Evolutionary conservation across 92 coral and sea anemone species (phyloP).

Genomic region (Phenganax stokvisi): DNA sequence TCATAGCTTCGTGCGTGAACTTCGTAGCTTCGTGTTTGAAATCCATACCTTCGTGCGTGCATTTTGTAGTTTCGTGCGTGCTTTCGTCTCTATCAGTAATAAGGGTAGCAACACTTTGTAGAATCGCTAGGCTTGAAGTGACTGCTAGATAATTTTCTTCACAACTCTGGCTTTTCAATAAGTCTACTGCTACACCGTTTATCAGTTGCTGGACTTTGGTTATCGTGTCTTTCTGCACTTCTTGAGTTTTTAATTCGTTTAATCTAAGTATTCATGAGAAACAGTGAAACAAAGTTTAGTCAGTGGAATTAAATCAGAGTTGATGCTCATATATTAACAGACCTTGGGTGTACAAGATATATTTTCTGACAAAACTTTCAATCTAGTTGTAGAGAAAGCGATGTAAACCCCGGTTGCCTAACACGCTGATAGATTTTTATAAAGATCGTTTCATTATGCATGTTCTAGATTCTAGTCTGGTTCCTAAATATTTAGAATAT

Average conservation of each 20-base stretch:
- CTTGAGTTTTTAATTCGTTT: not conserved
- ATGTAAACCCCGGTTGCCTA: no score
- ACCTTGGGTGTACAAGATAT: no score
- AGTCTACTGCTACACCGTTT: not conserved
- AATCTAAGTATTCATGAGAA: not conserved
- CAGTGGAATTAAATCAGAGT: no score
- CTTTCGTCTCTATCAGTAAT: not conserved
- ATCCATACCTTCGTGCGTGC: not conserved
- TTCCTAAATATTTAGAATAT: not conserved
- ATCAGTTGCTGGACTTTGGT: not conserved
- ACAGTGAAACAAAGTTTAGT: no score
- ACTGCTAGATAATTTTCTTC: slow-evolving; percentile 13
- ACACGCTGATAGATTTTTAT: no score
- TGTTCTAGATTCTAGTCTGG: not conserved
- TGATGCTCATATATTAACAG: no score
- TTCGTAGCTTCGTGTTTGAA: not conserved
- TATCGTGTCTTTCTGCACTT: not conserved
- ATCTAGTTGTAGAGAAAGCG: no score
- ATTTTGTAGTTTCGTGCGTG: not conserved
- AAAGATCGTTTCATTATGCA: not conserved
- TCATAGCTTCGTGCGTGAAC: slow-evolving; percentile 22
- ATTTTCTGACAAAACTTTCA: no score
- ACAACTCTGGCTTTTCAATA: not conserved
- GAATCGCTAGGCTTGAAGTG: slow-evolving; percentile 16
- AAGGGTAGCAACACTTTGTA: not conserved